A percentile compares a stretch with the other conserved stretches of the same genome.
These are phyloP conservation scores for Lophius piscatorius DNA, from an alignment of 2,113 vertebrate species.

Conservation along the genomic window DNA sequence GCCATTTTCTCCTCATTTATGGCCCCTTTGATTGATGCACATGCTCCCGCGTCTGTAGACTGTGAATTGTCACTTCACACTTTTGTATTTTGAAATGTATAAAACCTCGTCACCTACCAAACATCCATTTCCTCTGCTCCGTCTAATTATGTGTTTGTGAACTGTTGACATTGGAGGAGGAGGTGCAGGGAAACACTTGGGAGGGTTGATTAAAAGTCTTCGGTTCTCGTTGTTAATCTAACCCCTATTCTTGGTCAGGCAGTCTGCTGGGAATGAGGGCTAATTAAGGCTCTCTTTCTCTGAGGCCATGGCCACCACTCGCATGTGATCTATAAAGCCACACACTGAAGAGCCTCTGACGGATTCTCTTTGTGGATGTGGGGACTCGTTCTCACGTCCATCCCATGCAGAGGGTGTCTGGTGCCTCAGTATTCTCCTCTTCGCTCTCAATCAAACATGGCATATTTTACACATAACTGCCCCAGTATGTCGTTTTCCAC, in stretches of 20 bases:
- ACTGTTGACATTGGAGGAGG: constrained; percentile 47
- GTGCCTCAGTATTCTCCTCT: constrained; percentile 30
- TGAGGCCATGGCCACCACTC: constrained; percentile 55
- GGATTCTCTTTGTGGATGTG: constrained; percentile 56
- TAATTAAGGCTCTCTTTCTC: constrained; percentile 64
- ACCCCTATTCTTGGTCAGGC: constrained; percentile 56
- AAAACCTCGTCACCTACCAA: constrained; percentile 61
- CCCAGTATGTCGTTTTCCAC: constrained; percentile 37
- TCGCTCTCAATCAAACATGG: too few relatives aligned
- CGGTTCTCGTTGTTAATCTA: constrained; percentile 62
- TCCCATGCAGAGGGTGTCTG: constrained; percentile 32
- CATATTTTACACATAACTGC: constrained; percentile 17
- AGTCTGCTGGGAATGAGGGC: constrained; percentile 50
- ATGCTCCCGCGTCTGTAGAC: constrained; percentile 27
- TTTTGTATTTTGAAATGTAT: constrained; percentile 63
- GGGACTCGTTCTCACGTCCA: constrained; percentile 54
- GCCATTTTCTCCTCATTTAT: constrained; percentile 9
- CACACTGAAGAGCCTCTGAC: constrained; percentile 63
- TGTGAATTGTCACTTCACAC: constrained; percentile 71
- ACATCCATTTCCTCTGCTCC: constrained; percentile 60
- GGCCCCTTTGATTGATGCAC: constrained; percentile 14
- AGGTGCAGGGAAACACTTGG: constrained; percentile 30
- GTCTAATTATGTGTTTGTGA: constrained; percentile 59
- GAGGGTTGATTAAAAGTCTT: constrained; percentile 70
- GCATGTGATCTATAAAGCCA: constrained; percentile 65